Evolutionary conservation across 37 sponge, comb jelly and placozoan species (phyloP).

Genomic region (Axinella damicornis): DNA sequence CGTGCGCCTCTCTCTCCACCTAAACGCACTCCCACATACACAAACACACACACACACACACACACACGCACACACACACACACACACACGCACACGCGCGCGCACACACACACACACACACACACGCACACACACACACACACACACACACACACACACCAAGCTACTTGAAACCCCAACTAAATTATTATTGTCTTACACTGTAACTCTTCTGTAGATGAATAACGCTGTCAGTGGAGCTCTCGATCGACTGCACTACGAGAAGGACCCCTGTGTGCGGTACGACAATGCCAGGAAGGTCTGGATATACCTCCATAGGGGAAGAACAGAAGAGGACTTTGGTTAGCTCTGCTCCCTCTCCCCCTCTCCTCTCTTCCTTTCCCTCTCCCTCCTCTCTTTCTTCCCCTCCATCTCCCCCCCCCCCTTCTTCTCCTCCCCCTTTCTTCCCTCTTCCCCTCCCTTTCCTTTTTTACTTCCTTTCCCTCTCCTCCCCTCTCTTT

Average conservation of each 20-base stretch:
- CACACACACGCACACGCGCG: too few species aligned
- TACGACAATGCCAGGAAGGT: slow-evolving; percentile 89
- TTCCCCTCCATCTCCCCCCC: not conserved
- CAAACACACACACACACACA: too few species aligned
- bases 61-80: too few species aligned
- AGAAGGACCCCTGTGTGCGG: slow-evolving; percentile 96
- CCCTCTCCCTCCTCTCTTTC: not conserved
- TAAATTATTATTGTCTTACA: too few species aligned
- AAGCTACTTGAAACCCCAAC: too few species aligned
- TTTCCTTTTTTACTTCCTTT: not conserved
- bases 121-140: too few species aligned
- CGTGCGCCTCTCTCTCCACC: not conserved
- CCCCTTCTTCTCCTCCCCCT: too few species aligned
- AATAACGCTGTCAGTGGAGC: slow-evolving; percentile 96
- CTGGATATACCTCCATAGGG: slow-evolving; percentile 93
- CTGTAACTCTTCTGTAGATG: too few species aligned
- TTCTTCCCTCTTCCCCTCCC: not conserved
- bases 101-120: too few species aligned
- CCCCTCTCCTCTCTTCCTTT: too few species aligned
- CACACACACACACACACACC: too few species aligned
- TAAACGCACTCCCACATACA: too few species aligned
- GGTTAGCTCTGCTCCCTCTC: slow-evolving; percentile 22
- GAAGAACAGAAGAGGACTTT: slow-evolving; percentile 87
- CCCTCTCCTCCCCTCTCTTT: not conserved
- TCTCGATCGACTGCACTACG: slow-evolving; percentile 92